Percentiles rank a stretch among this genome's conserved stretches.
Conservation (phyloP, 2,113 vertebrate species). For the Hucho hucho region DNA sequence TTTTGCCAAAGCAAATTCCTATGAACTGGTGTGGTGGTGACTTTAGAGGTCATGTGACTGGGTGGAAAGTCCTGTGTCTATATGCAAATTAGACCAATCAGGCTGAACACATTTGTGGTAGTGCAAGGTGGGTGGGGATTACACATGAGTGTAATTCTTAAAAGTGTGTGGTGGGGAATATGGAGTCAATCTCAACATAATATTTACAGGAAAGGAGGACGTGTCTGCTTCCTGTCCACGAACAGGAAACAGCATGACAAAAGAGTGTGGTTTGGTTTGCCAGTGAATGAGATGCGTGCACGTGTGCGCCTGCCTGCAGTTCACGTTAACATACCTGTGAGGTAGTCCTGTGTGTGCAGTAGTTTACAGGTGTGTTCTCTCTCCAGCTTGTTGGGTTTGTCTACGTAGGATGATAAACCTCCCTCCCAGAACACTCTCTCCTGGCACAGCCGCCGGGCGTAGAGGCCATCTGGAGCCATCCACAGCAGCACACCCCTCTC, state of each 20-base stretch:
- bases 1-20: slow-evolving; percentile 9
- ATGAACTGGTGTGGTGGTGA: slow-evolving; percentile 28
- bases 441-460: slow-evolving; percentile 89
- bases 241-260: slow-evolving; percentile 66
- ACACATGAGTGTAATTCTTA: neutral
- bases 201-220: slow-evolving; percentile 19
- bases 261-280: slow-evolving; percentile 24
- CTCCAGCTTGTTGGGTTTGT: slow-evolving; percentile 90
- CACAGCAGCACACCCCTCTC: slow-evolving; percentile 89
- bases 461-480: slow-evolving; percentile 91
- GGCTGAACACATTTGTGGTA: slow-evolving; percentile 50
- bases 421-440: slow-evolving; percentile 94
- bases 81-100: slow-evolving; percentile 56
- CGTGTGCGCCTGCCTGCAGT: slow-evolving; percentile 13
- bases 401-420: slow-evolving; percentile 77
- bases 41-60: slow-evolving; percentile 50
- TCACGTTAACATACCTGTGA: slow-evolving; percentile 80
- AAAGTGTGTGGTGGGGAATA: neutral
- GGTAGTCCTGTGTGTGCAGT: slow-evolving; percentile 90
- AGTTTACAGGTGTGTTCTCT: slow-evolving; percentile 88
- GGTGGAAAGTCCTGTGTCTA: slow-evolving; percentile 64
- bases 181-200: slow-evolving; percentile 17
- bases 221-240: slow-evolving; percentile 52
- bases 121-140: slow-evolving; percentile 41
- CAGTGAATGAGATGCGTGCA: slow-evolving; percentile 28